Base-by-base conservation (phyloP, 1,140 invertebrate genomes). In the Acromyrmex charruanus region DNA sequence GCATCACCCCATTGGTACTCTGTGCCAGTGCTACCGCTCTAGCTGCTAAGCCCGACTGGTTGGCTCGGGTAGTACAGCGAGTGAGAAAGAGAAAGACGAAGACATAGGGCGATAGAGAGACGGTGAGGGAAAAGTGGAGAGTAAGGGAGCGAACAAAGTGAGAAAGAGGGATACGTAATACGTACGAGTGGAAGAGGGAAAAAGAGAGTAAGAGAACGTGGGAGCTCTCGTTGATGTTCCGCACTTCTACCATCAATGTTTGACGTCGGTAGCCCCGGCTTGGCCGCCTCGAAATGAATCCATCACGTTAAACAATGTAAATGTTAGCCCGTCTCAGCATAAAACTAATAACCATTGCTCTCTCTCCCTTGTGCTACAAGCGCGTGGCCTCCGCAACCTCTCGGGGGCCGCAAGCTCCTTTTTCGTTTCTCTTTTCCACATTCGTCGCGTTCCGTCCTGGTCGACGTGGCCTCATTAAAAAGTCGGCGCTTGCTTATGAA, bases 261-360 rank as follows among this genome's bases (percentile, higher is more conserved):
- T 94, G 92, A 94, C 93, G 88, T 94, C 88, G 90, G 89, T 84
- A 88, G 89, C 80, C 82, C 86, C 89, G 72, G 86, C 88, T 89
- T 88, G 87, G 79, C 90, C 85, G 91, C 90, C 90, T 89, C 91
- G 92, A 93, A 93, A 95, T 94, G 94, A 95, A 95, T 95, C 94
- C 94, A 95, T 95, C 93, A 92, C 92, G 93, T 95, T 95, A 94
- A 95, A 95, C 94, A 95, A 95, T 95, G 94, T 93, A 95, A 95
- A 95, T 95, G 94, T 95, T 95, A 93, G 92, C 93, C 91, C 91
- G 92, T 94, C 92, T 93, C 93, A 91, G 93, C 92, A 93, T 93
- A 94, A 95, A 94, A 95, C 93, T 95, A 93, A 95, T 94, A 95
- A 94, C 92, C 93, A 93, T 93, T 89, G 90, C 92, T 90, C 89